Evolutionary conservation across 2,888 invertebrate species (phyloP).

Genomic region (Ametastegia equiseti): DNA sequence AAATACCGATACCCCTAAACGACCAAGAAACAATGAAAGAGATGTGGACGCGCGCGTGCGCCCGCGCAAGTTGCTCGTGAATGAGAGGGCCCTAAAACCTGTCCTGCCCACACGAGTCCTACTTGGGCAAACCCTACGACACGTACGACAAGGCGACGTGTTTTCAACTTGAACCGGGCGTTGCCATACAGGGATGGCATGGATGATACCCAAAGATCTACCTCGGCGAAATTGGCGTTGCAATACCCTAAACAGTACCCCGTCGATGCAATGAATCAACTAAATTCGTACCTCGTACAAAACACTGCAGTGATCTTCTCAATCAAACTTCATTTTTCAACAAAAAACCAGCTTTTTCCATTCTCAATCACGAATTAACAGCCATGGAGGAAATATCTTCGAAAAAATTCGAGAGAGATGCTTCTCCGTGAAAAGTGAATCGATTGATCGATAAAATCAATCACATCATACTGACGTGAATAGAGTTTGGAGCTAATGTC

Average conservation of each 20-base stretch:
- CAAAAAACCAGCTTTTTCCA: too few species aligned
- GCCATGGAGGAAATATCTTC: too few species aligned
- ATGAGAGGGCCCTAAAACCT: conserved; percentile 67
- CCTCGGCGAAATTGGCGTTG: conserved; percentile 19
- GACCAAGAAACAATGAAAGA: conserved; percentile 70
- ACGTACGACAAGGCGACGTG: conserved; percentile 55
- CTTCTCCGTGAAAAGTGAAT: too few species aligned
- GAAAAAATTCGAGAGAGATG: neutral
- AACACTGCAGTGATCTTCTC: neutral
- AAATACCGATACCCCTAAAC: conserved; percentile 66
- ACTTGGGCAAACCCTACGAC: conserved; percentile 57
- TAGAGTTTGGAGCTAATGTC: too few species aligned
- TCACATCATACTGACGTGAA: too few species aligned
- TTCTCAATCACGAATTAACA: too few species aligned
- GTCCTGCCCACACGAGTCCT: conserved; percentile 66
- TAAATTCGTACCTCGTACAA: conserved; percentile 16
- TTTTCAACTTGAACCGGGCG: conserved; percentile 57
- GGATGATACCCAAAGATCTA: conserved; percentile 23
- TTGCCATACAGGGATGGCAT: conserved; percentile 45
- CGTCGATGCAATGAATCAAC: conserved; percentile 11
- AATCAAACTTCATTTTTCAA: conserved; percentile 19
- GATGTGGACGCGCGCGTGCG: conserved; percentile 49
- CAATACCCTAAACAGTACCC: conserved; percentile 35
- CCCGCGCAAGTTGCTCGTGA: conserved; percentile 64
- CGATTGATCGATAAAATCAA: too few species aligned